These are phyloP conservation scores for Pipistrellus kuhlii DNA, from an alignment of 2,797 vertebrate species.

Conservation along the genomic window DNA sequence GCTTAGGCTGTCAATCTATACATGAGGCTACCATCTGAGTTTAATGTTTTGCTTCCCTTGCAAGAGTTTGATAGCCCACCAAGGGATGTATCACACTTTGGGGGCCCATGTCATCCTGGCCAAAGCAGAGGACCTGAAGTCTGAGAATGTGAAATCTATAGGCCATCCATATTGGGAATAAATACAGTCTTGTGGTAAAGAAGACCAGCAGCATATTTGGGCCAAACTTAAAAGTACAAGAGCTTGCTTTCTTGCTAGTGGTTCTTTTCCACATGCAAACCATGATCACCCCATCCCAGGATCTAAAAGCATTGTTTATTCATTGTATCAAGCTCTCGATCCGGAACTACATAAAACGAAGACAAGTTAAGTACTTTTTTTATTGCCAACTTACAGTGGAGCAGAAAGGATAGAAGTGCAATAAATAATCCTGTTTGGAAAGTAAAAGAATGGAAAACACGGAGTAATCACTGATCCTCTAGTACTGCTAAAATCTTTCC, in stretches of 20 bases:
- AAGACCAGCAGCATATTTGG: neutral
- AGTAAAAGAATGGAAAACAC: neutral
- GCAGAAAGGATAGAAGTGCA: neutral
- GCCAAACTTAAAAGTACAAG: neutral
- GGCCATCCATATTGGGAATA: neutral
- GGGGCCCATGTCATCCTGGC: neutral
- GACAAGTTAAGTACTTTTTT: neutral
- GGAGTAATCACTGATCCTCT: neutral
- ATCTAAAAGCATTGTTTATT: neutral
- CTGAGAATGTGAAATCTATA: neutral
- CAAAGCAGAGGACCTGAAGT: neutral
- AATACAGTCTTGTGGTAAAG: neutral
- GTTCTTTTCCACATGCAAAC: neutral
- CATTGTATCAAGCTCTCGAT: neutral
- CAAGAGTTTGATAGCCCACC: neutral
- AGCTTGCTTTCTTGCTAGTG: neutral
- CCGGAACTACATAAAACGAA: neutral
- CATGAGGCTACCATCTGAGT: neutral
- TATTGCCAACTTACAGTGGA: neutral
- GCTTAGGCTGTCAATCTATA: neutral
- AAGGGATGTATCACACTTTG: neutral
- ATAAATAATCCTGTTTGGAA: neutral
- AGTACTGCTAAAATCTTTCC: neutral
- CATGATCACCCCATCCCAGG: neutral
- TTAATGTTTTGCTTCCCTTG: neutral